These are phyloP conservation scores for Sphaeramia orbicularis DNA, from an alignment of 2,797 vertebrate genomes.

Conservation along the genomic window DNA sequence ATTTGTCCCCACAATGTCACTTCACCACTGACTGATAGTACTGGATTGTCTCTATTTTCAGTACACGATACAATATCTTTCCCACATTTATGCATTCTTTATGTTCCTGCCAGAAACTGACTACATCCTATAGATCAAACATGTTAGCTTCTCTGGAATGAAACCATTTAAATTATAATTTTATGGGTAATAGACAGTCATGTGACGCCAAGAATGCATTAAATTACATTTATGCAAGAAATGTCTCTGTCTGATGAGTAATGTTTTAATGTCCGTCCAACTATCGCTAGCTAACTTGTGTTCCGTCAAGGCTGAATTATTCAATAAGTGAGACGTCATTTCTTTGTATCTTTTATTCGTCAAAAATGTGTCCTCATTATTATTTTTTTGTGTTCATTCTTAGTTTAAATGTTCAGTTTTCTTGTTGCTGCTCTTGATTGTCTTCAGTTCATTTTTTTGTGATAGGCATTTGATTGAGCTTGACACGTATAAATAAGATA, in stretches of 20 bases:
- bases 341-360: too few species aligned
- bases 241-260: constrained; percentile 5
- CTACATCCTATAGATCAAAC: not conserved
- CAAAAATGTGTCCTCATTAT: too few species aligned
- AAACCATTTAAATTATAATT: constrained; percentile 1
- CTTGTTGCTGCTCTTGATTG: too few species aligned
- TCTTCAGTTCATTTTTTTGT: too few species aligned
- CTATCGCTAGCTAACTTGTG: not conserved
- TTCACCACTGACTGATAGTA: constrained; percentile 7
- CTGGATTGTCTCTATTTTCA: constrained; percentile 12
- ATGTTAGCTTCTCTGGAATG: not conserved
- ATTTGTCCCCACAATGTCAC: constrained; percentile 40
- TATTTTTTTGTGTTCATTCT: too few species aligned
- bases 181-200: not conserved
- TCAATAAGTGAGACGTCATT: too few species aligned
- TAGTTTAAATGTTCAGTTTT: too few species aligned
- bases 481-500: too few species aligned
- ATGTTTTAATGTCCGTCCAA: not conserved
- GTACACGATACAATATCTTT: not conserved
- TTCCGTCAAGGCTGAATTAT: not conserved
- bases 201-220: not conserved
- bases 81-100: not conserved
- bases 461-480: too few species aligned
- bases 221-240: not conserved
- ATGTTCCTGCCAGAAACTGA: not conserved